phyloP scores from a whole-genome alignment of 1,140 invertebrate genomes.

The Macrobrachium nipponense region DNA sequence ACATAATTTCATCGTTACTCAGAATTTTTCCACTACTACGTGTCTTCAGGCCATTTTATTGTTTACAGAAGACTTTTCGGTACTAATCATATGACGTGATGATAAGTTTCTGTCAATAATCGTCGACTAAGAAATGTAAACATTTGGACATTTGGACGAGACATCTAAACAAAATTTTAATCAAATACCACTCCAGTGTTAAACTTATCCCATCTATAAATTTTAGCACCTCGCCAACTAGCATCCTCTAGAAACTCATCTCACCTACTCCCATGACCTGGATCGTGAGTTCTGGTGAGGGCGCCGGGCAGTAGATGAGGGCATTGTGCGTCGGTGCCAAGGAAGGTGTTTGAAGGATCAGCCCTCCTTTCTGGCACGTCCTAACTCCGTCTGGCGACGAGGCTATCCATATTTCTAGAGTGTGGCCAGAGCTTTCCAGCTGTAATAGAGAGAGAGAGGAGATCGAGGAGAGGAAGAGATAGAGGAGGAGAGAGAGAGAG shows the following conservation, averaged over 20 bases:
- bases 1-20: too few relatives aligned
- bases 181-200: too few relatives aligned
- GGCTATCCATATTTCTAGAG: conserved; percentile 34
- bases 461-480: background rate
- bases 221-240: background rate
- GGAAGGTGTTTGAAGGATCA: conserved; percentile 39
- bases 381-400: background rate
- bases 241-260: background rate
- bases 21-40: too few relatives aligned
- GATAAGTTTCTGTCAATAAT: too few relatives aligned
- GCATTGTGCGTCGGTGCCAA: conserved; percentile 42
- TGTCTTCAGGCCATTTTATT: too few relatives aligned
- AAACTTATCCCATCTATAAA: background rate
- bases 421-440: conserved; percentile 38
- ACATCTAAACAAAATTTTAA: too few relatives aligned
- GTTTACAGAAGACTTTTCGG: too few relatives aligned
- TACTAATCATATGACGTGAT: too few relatives aligned
- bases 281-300: conserved; percentile 22
- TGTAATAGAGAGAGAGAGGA: background rate
- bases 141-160: too few relatives aligned
- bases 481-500: background rate
- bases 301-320: conserved; percentile 25
- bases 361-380: conserved; percentile 16
- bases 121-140: too few relatives aligned
- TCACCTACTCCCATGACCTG: conserved; percentile 49